These are phyloP conservation scores for Mesorhabditis sp. DNA, from an alignment of 2,888 invertebrate genomes.

Conservation along the genomic window DNA sequence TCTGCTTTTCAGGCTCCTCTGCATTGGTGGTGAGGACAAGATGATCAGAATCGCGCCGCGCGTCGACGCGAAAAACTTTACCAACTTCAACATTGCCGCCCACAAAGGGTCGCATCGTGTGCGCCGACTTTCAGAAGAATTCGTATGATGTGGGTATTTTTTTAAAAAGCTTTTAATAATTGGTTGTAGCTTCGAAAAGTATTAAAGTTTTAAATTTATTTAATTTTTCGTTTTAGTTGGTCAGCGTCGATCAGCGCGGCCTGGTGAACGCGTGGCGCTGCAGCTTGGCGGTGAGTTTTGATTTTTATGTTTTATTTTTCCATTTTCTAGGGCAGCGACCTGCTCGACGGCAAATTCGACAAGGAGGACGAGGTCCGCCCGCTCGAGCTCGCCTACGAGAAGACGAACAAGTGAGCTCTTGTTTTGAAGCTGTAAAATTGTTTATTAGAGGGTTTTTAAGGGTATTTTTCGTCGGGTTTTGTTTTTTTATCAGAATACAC, in stretches of 20 bases:
- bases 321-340: constrained; percentile 22
- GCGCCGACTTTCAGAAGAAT: constrained; percentile 80
- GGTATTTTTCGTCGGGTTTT: not conserved
- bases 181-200: too few relatives aligned
- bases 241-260: constrained; percentile 48
- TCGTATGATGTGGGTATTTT: constrained; percentile 72
- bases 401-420: constrained; percentile 31
- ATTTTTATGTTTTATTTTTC: not conserved
- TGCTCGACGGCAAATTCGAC: constrained; percentile 23
- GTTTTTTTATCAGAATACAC: not conserved
- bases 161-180: too few relatives aligned
- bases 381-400: constrained; percentile 22
- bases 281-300: constrained; percentile 16
- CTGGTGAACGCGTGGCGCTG: constrained; percentile 40
- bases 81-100: constrained; percentile 74
- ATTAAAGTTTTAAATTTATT: too few relatives aligned
- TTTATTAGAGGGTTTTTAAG: not conserved
- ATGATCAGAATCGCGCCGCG: constrained; percentile 75
- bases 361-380: constrained; percentile 19
- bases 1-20: constrained; percentile 66
- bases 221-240: constrained; percentile 37
- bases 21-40: constrained; percentile 86
- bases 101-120: constrained; percentile 79
- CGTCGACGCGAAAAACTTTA: constrained; percentile 73
- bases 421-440: not conserved